Conservation (phyloP, 2,888 invertebrate genomes). For the Caenorhabditis macrosperma region DNA sequence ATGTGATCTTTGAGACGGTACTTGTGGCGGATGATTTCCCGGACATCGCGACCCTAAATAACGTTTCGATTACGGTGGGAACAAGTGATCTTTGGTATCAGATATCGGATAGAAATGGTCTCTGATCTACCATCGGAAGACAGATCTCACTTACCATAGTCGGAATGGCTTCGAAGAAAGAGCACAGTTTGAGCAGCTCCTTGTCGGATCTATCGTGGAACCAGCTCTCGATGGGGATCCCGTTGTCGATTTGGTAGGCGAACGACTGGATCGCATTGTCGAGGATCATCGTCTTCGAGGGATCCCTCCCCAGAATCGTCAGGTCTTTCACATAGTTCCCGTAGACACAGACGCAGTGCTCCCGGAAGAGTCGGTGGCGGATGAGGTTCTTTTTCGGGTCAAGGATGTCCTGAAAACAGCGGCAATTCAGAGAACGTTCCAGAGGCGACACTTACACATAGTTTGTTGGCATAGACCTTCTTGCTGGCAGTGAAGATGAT, state of each 20-base stretch:
- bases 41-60: constrained; percentile 90
- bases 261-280: constrained; percentile 93
- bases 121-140: too few relatives aligned
- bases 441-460: constrained; percentile 83
- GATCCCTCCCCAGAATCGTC: constrained; percentile 91
- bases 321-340: constrained; percentile 97
- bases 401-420: constrained; percentile 85
- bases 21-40: constrained; percentile 92
- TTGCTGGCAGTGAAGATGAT: constrained; percentile 96
- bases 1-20: constrained; percentile 88
- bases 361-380: constrained; percentile 91
- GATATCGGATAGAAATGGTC: too few relatives aligned
- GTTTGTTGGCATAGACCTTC: constrained; percentile 93
- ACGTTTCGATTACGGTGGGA: too few relatives aligned
- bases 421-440: not conserved
- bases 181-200: constrained; percentile 91
- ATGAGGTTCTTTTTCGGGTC: constrained; percentile 92
- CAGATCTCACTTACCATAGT: constrained; percentile 53
- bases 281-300: constrained; percentile 90
- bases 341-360: constrained; percentile 94
- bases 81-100: too few relatives aligned
- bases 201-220: constrained; percentile 92
- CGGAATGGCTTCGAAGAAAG: constrained; percentile 87
- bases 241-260: constrained; percentile 93
- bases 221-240: constrained; percentile 97